Evolutionary conservation across 1,140 invertebrate species (phyloP), one percentile per base, ranked within the genome.

Genomic region (Lordiphosa clarofinis): DNA sequence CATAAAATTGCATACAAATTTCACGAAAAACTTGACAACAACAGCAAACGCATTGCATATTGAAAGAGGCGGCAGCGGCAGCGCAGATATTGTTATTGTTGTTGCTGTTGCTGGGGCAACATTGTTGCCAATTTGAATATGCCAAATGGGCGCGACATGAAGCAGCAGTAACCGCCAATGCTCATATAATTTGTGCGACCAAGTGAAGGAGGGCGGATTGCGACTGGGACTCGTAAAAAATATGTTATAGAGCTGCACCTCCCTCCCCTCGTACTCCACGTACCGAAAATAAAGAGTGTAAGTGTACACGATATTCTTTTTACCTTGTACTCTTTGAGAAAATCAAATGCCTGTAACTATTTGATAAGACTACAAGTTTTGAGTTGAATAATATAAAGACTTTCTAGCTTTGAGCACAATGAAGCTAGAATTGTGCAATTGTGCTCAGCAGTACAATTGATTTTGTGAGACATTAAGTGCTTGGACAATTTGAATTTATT

Each of bases 1-100:
- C 70, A 73, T 73, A 73, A 73, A 73, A 73, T 66, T 73, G 69
- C 70, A 69, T 69, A 69, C 65, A 73, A 61, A 73, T 66, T 60
- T 73, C 49, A 53, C 54, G 55, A 73, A 73, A 66, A 56, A 43
- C 61, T 73, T 61, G 52, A 66, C 52, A 60, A 56, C 21, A 24
- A 24, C 21, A 39, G 55, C 52, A 52, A 62, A 67, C 48, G 52
- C 56, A 67, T 56, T 67, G 70, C 63, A 73, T 73, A 73, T 73
- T 67, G 62, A 55, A 59, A 52, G 49, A 39, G 47, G 13, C 13
- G n/a, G 31, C 33, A n/a, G 47, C 47, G 21, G 47, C 47, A 15
- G 15, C 47, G 19, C 12, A 49, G 42, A 46, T 56, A 56, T 66
- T 66, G 55, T 65, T 68, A 50, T 68, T 49, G 64, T 59, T 69